phyloP scores from a whole-genome alignment of 2,888 invertebrate genomes.

The Peribatodes rhomboidaria region DNA sequence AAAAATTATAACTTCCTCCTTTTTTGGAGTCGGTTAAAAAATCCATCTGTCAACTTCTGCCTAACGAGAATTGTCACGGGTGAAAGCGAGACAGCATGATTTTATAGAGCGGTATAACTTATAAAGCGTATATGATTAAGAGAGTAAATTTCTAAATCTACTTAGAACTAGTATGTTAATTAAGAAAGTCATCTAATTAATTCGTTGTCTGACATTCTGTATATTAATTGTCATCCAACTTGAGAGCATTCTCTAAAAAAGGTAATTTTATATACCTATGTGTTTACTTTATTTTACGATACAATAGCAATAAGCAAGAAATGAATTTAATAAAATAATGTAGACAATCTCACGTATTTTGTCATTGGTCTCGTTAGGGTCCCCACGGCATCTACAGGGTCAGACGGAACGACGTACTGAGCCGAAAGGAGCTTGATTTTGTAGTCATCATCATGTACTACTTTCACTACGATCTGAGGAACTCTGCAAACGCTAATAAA shows the following conservation, averaged over 20 bases:
- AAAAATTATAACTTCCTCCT: no score
- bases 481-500: no score
- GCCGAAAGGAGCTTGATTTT: not conserved
- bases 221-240: not conserved
- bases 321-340: conserved; percentile 29
- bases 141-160: not conserved
- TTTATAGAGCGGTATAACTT: no score
- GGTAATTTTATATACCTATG: not conserved
- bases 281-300: conserved; percentile 12
- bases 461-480: no score
- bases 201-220: not conserved
- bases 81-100: no score
- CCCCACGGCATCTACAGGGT: conserved; percentile 58
- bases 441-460: no score
- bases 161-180: not conserved
- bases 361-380: conserved; percentile 44
- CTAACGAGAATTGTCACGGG: no score
- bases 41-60: no score
- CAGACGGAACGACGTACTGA: not conserved
- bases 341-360: conserved; percentile 40
- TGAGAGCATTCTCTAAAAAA: not conserved
- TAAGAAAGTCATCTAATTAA: conserved; percentile 6
- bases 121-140: not conserved
- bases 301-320: conserved; percentile 29
- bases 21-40: no score